Evolutionary conservation across 2,113 vertebrate species (phyloP).

Genomic region (Tautogolabrus adspersus): DNA sequence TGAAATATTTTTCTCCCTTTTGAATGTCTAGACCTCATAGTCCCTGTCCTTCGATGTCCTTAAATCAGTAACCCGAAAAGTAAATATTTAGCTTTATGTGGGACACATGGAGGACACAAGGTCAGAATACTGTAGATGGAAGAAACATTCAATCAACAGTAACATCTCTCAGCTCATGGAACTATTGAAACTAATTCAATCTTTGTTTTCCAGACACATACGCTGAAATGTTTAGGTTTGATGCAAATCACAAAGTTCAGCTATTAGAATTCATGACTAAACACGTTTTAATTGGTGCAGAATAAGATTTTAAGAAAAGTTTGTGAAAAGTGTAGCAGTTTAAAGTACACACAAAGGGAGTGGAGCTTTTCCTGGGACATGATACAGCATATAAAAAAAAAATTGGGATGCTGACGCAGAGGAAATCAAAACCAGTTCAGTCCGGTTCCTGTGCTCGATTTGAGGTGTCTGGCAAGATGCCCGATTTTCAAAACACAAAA

Average conservation of each 20-base stretch:
- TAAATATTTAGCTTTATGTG: conserved; percentile 30
- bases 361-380: neutral
- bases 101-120: neutral
- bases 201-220: too few species aligned
- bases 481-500: conserved; percentile 30
- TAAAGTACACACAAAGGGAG: neutral
- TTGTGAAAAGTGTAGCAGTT: neutral
- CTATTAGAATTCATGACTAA: too few species aligned
- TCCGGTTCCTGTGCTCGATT: conserved; percentile 54
- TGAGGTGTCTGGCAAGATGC: conserved; percentile 60
- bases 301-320: neutral
- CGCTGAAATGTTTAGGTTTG: neutral
- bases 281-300: neutral
- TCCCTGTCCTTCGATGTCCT: neutral
- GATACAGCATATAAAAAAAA: neutral
- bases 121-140: neutral
- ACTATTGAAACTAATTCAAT: neutral
- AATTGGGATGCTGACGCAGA: conserved; percentile 45
- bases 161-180: neutral
- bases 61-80: conserved; percentile 23
- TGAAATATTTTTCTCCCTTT: neutral
- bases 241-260: too few species aligned
- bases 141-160: neutral
- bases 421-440: conserved; percentile 59
- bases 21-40: too few species aligned